Evolutionary conservation across 2,113 vertebrate species (phyloP).

Genomic region (Prionailurus viverrinus): DNA sequence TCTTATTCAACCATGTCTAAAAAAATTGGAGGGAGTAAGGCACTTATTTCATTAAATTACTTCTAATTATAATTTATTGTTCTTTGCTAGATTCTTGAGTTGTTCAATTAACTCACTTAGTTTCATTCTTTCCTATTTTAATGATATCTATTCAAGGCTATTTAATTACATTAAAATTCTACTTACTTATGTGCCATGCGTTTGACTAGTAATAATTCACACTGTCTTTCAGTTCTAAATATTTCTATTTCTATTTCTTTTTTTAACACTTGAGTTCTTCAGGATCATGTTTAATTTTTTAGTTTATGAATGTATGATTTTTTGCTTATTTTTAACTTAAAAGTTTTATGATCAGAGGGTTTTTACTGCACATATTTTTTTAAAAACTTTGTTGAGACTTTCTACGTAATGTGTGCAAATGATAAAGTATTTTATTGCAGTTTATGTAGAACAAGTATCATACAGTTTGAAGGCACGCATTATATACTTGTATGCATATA

Average conservation of each 20-base stretch:
- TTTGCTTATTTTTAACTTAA: neutral
- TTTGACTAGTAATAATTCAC: neutral
- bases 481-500: neutral
- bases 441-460: neutral
- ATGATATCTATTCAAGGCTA: neutral
- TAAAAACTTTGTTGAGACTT: neutral
- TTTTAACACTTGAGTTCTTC: neutral
- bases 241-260: neutral
- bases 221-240: neutral
- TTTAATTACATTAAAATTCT: neutral
- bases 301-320: neutral
- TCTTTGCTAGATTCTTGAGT: neutral
- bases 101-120: neutral
- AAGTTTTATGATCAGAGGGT: neutral
- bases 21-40: neutral
- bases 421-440: neutral
- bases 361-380: neutral
- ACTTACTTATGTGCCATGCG: neutral
- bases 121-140: neutral
- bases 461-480: neutral
- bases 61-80: neutral
- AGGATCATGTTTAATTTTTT: neutral
- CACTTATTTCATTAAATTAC: neutral
- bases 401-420: neutral
- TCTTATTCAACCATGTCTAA: neutral